Conservation (phyloP, 2,888 invertebrate species). For the Timema podura region DNA sequence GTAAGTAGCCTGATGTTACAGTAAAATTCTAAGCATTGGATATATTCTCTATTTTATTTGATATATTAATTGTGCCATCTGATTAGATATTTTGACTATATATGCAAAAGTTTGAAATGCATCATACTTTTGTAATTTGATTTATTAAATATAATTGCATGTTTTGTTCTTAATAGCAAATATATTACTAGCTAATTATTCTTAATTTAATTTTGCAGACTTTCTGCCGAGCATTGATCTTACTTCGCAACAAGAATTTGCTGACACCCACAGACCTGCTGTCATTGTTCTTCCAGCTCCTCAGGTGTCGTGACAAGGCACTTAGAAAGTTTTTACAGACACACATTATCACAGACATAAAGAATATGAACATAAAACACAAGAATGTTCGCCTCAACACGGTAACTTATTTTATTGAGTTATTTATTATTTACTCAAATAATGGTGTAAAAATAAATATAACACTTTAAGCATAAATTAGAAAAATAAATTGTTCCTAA, state of each 20-base stretch:
- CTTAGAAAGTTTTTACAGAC: conserved; percentile 83
- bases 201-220: conserved; percentile 48
- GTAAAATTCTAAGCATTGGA: too few relatives aligned
- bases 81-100: background rate
- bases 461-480: background rate
- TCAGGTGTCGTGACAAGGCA: conserved; percentile 87
- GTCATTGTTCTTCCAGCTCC: conserved; percentile 85
- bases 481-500: background rate
- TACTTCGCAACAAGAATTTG: conserved; percentile 88
- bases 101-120: background rate
- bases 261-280: conserved; percentile 81
- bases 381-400: conserved; percentile 89
- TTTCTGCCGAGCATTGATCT: conserved; percentile 87
- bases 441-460: background rate
- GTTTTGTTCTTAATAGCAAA: conserved; percentile 9
- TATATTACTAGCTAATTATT: too few relatives aligned
- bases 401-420: conserved; percentile 39
- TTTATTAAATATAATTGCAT: background rate
- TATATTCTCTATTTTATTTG: background rate
- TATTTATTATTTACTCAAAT: too few relatives aligned
- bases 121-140: background rate
- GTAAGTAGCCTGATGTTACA: too few relatives aligned
- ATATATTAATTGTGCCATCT: background rate
- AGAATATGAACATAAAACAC: conserved; percentile 89
- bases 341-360: conserved; percentile 92